Base-by-base conservation (phyloP, 2,113 vertebrate genomes). In the Probosciger aterrimus region DNA sequence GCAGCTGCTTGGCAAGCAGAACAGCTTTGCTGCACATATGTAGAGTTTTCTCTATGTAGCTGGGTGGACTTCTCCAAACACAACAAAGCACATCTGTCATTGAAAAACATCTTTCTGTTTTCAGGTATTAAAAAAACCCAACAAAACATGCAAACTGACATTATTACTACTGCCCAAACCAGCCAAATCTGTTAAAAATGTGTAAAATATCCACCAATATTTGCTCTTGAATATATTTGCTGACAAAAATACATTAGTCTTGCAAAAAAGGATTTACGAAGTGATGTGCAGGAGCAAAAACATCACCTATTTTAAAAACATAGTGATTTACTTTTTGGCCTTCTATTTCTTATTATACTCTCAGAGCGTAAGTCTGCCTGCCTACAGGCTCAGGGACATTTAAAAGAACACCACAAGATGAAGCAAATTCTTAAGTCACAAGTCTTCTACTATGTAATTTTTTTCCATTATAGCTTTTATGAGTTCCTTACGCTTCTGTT, bases 201-300 rank as follows among this genome's bases (percentile, higher is more conserved):
- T 57, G 57, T 69, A 73, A 92, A 93, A 95, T 20, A 83, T 23
- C 55, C n/a, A 74, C n/a, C 67, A 91, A 82, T 75, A 30, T 67
- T 90, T 92, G 50, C 57, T 91, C 50, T 28, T 41, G 28, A 79
- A 93, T 78, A 10, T 39, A 93, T 83, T 73, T 75, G 83, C 84
- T 82, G 82, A 71, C 19, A 92, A 55, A 91, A 50, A 24, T 9
- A 25, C 41, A 82, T 71, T 64, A 77, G 44, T 13, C 49, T 88
- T 55, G 4, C 70, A 77, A 33, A 84, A 53, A 63, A 17, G 50
- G 68, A 62, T 81, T 55, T 43, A 39, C 18, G 64, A 18, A 64
- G 76, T 12, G 17, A 49, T 8, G 50, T 24, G 43, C 25, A 31
- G 77, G 68, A 59, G 15, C 35, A 70, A 35, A 84, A 73, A 2